Evolutionary conservation across 2,888 invertebrate species (phyloP), one percentile per base, ranked within the genome.

Genomic region (Trachelus stipa): DNA sequence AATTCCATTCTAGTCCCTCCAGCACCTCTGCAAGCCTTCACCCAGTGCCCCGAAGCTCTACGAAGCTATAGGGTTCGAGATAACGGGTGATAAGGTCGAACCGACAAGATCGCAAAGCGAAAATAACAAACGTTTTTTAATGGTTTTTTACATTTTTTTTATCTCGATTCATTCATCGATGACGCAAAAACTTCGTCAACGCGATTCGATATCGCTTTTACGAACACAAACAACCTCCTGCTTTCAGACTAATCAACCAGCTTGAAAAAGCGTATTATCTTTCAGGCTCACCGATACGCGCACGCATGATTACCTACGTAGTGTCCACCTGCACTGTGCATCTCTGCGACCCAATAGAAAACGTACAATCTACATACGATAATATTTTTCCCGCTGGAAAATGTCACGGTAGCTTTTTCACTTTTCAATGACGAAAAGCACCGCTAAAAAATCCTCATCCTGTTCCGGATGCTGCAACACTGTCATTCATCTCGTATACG

Each of bases 131-230:
- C 0, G 2, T 56, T 56, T 23, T 23, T 56, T 6, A 9, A 56
- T 23, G 6, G 9, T 56, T 56, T 56, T 56, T 9, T 9, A 23
- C 0, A 56, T 9, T 23, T 56, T 23, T 40, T 15, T 4, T 12
- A 23, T 56, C 23, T 9, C 15, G 1, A 3, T 56, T 23, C 56
- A 23, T 56, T 23, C 6, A 23, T 56, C 56, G 23, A 23, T 56
- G 6, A 82, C 81, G 73, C 83, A 84, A 87, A 86, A 85, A 85
- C 85, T 88, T 86, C 85, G 87, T 87, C 86, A 86, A 81, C 79
- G 76, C 12, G 40, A 69, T 56, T 31, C 4, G 9, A 35, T 31
- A 75, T 34, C 74, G 73, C 6, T 75, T 31, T 75, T 75, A 78
- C 74, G 73, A 76, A 71, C 68, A 68, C 69, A 34, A 34, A 76